A percentile compares a stretch with the other conserved stretches of the same genome.
phyloP scores from a whole-genome alignment of 2,797 vertebrate species.

The Sebastes flavidus region DNA sequence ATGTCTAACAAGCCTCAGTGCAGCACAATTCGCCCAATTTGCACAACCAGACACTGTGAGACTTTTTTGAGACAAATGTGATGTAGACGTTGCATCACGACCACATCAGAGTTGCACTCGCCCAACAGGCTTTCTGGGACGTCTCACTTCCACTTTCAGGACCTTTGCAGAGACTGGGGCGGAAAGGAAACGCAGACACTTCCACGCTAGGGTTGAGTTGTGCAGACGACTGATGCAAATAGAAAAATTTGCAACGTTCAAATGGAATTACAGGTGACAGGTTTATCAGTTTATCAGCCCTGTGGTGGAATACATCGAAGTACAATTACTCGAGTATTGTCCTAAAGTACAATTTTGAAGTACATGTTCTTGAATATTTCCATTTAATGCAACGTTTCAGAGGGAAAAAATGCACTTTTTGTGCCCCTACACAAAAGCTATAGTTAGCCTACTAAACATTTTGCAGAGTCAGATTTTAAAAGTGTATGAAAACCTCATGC shows the following conservation, averaged over 20 bases:
- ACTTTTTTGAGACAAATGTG: constrained; percentile 5
- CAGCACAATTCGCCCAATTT: not conserved
- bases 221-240: constrained; percentile 1
- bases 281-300: not conserved
- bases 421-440: not conserved
- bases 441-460: no score
- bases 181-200: constrained; percentile 18
- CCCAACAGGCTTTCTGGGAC: constrained; percentile 37
- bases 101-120: constrained; percentile 28
- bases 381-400: not conserved
- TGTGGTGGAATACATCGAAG: not conserved
- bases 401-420: not conserved
- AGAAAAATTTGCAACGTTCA: not conserved
- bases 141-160: constrained; percentile 75
- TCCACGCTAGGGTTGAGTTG: not conserved
- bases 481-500: not conserved
- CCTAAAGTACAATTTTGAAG: not conserved
- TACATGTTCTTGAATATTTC: not conserved
- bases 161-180: not conserved
- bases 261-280: not conserved
- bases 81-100: constrained; percentile 14
- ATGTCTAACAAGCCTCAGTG: not conserved
- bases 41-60: not conserved
- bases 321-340: not conserved
- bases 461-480: not conserved